Evolutionary conservation across 2,113 vertebrate species (phyloP).

Genomic region (Clarias magur): DNA sequence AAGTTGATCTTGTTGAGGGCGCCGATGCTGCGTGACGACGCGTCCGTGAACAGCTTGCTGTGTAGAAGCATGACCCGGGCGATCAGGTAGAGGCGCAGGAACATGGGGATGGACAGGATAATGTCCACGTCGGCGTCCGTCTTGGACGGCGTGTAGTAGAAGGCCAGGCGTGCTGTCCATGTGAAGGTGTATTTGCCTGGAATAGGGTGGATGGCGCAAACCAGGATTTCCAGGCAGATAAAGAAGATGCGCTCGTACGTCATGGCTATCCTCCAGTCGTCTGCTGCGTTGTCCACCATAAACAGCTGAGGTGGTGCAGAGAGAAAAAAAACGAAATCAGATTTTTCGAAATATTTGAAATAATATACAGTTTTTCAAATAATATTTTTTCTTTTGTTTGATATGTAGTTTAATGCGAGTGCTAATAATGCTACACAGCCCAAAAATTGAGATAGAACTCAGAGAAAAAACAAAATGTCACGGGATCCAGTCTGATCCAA

Average conservation of each 20-base stretch:
- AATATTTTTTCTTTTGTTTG: neutral
- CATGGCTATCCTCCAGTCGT: conserved; percentile 99
- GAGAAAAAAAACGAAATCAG: neutral
- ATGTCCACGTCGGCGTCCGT: conserved; percentile 98
- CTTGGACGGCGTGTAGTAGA: conserved; percentile 91
- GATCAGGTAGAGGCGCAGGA: conserved; percentile 98
- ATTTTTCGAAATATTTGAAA: neutral
- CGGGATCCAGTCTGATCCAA: neutral
- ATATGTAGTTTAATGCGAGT: neutral
- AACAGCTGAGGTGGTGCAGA: conserved; percentile 82
- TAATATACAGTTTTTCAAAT: neutral
- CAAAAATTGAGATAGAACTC: neutral
- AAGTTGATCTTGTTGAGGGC: conserved; percentile 99
- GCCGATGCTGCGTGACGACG: conserved; percentile 97
- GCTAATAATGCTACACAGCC: neutral
- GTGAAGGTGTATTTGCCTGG: conserved; percentile 98
- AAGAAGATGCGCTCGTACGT: conserved; percentile 99
- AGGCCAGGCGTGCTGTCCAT: conserved; percentile 97
- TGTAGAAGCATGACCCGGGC: conserved; percentile 99
- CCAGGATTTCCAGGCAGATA: conserved; percentile 97
- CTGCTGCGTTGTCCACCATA: conserved; percentile 99
- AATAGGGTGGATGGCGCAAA: conserved; percentile 98
- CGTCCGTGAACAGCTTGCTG: conserved; percentile 99
- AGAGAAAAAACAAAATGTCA: neutral
- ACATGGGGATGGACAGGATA: conserved; percentile 99